These are phyloP conservation scores for Heliconius aoede DNA, from an alignment of 2,888 invertebrate species.

Conservation along the genomic window DNA sequence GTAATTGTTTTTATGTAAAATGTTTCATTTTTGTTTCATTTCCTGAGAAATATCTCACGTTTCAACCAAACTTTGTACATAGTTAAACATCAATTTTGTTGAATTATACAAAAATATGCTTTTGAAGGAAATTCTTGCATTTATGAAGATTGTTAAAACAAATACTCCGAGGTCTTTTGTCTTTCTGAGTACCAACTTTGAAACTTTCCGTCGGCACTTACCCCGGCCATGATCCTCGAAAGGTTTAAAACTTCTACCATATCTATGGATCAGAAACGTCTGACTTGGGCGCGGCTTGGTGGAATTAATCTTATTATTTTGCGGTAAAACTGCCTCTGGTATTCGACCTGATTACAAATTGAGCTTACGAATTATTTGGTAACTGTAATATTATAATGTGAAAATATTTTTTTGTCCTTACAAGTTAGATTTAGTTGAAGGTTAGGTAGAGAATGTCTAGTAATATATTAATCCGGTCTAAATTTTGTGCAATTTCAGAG, in stretches of 20 bases:
- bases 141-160: slow-evolving; percentile 37
- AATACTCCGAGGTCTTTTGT: slow-evolving; percentile 41
- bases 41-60: slow-evolving; percentile 3
- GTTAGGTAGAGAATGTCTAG: too few species aligned
- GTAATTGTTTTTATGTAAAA: slow-evolving; percentile 24
- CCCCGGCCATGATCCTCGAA: slow-evolving; percentile 38
- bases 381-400: slow-evolving; percentile 13
- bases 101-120: slow-evolving; percentile 30
- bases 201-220: slow-evolving; percentile 33
- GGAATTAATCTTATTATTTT: slow-evolving; percentile 46
- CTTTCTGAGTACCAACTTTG: slow-evolving; percentile 32
- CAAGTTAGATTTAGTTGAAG: too few species aligned
- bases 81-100: slow-evolving; percentile 4
- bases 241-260: slow-evolving; percentile 46
- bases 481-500: not conserved
- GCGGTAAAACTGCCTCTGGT: slow-evolving; percentile 35
- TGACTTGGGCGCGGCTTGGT: slow-evolving; percentile 37
- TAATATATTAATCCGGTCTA: too few species aligned
- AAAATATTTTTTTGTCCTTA: not conserved
- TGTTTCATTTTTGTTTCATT: not conserved
- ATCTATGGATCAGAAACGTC: slow-evolving; percentile 44
- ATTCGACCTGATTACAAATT: slow-evolving; percentile 34
- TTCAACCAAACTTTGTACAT: slow-evolving; percentile 1
- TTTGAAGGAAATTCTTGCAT: slow-evolving; percentile 25
- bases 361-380: slow-evolving; percentile 26